phyloP scores from a whole-genome alignment of 2,113 vertebrate species.

The Lampris incognitus region DNA sequence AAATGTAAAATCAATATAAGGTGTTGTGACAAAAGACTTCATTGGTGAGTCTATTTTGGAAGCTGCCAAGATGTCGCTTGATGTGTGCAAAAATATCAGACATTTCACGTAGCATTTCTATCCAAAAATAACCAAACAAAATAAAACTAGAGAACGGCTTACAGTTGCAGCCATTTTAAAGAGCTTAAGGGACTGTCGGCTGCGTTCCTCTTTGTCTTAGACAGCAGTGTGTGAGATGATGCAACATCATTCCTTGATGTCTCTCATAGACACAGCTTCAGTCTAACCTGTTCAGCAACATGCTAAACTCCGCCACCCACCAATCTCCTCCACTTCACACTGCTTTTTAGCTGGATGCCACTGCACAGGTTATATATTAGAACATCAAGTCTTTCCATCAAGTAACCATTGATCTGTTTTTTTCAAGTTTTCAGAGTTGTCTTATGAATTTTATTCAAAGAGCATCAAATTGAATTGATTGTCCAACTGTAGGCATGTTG shows the following conservation, averaged over 20 bases:
- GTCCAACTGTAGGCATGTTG: not conserved
- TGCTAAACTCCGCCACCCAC: not conserved
- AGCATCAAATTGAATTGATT: not conserved
- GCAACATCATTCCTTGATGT: too few relatives aligned
- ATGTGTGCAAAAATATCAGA: too few relatives aligned
- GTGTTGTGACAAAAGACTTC: conserved; percentile 8
- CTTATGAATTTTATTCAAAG: not conserved
- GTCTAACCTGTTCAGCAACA: not conserved
- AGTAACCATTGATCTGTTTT: not conserved
- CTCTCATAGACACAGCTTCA: not conserved
- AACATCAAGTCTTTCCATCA: too few relatives aligned
- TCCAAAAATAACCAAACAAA: too few relatives aligned
- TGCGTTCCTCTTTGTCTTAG: too few relatives aligned
- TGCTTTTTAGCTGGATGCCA: not conserved
- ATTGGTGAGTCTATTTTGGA: not conserved
- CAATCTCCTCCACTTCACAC: not conserved
- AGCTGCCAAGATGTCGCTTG: conserved; percentile 5
- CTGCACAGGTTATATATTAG: too few relatives aligned
- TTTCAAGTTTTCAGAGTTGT: not conserved
- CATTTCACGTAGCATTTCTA: too few relatives aligned
- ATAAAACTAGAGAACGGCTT: too few relatives aligned
- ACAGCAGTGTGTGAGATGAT: too few relatives aligned
- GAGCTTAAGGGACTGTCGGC: too few relatives aligned
- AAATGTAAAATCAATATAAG: conserved; percentile 1
- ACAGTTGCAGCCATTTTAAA: too few relatives aligned